Base-by-base conservation (phyloP, 2,888 invertebrate genomes). In the Tryphoninae sp. region DNA sequence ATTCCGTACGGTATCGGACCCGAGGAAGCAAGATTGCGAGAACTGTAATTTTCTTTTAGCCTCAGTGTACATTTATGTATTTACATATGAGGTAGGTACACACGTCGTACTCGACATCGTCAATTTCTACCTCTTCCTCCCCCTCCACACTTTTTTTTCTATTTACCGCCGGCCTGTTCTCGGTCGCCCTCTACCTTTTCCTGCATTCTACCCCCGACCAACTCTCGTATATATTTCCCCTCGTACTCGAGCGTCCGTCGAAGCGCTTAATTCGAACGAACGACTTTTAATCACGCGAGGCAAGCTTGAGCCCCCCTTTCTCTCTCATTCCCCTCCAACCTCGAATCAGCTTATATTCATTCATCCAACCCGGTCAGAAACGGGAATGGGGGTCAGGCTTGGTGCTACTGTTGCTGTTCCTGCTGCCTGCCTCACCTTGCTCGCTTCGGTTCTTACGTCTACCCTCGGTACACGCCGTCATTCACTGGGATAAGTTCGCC, bases 251-350 rank as follows among this genome's bases (percentile, higher is more conserved):
- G 55, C 73, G 76, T 82, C 53, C 62, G 76, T 82, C 79, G 76
- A 82, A 82, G 82, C 76, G 82, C 79, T 82, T 82, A 82, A 82
- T 82, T 82, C 79, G 79, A 76, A 82, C 76, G 79, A 82, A 79
- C 79, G 82, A 79, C 76, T 83, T 80, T 79, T 86, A 86, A 85
- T 86, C 82, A 80, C 79, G 80, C 72, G 77, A 83, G 72, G 68
- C 80, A 55, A 42, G 62, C 76, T 40, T 71, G 51, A 73, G 45
- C 71, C 69, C 58, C 49, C 71, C 83, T 42, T 49, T 51, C 73
- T 19, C 74, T 62, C 78, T 73, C 83, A 40, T 78, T 62, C 69
- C 42, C 55, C 68, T 61, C 45, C 65, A 40, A 62, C 76, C 53
- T 82, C 65, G 71, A 72, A 78, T 80, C 78, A 49, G 68, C 67